These are phyloP conservation scores for Labia minor DNA, from an alignment of 2,888 invertebrate genomes.

Conservation along the genomic window DNA sequence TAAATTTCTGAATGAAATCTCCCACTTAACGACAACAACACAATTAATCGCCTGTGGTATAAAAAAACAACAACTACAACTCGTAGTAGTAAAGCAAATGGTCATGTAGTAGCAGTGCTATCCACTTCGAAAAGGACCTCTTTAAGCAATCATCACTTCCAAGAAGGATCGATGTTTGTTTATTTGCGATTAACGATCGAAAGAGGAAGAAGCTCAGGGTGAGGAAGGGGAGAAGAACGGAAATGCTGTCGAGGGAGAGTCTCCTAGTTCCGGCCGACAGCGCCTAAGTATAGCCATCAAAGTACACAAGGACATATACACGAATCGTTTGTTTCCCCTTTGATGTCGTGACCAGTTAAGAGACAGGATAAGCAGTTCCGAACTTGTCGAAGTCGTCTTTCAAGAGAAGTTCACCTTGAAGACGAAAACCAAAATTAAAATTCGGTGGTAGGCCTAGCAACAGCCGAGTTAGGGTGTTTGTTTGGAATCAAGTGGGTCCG, in stretches of 20 bases:
- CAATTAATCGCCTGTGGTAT: not conserved
- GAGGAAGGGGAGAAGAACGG: not conserved
- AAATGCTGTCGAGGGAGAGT: not conserved
- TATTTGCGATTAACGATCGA: constrained; percentile 7
- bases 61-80: not conserved
- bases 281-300: not conserved
- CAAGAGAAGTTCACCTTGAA: not conserved
- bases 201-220: not conserved
- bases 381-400: too few relatives aligned
- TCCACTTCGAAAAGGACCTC: too few relatives aligned
- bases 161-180: not conserved
- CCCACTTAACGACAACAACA: not conserved
- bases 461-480: not conserved
- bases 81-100: not conserved
- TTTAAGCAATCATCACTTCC: too few relatives aligned
- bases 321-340: not conserved
- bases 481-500: not conserved
- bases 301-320: not conserved
- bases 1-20: constrained; percentile 1
- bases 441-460: not conserved
- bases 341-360: not conserved
- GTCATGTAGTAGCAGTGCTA: not conserved
- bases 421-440: not conserved
- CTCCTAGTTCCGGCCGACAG: not conserved
- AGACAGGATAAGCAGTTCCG: not conserved